phyloP scores from a whole-genome alignment of 2,888 invertebrate genomes.

The Noctua pronuba region DNA sequence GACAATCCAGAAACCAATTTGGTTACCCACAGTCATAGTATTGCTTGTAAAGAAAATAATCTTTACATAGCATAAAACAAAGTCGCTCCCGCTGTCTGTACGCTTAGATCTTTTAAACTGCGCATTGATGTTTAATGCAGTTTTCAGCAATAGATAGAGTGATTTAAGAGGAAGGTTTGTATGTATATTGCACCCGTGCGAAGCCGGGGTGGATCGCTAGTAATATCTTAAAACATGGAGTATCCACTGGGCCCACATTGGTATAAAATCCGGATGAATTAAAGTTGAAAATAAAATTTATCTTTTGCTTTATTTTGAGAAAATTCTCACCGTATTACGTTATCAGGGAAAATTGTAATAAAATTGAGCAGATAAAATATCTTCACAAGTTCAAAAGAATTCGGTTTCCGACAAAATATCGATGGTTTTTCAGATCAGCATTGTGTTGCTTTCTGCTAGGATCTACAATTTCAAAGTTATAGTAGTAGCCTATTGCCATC shows the following conservation, averaged over 20 bases:
- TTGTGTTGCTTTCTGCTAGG: neutral
- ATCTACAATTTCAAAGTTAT: neutral
- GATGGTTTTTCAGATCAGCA: neutral
- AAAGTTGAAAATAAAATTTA: neutral
- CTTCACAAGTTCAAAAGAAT: neutral
- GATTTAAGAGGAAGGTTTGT: too few species aligned
- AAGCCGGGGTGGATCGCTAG: too few species aligned
- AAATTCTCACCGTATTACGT: neutral
- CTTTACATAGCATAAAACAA: too few species aligned
- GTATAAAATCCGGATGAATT: neutral
- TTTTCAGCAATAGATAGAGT: too few species aligned
- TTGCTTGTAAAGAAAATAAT: neutral
- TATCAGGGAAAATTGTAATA: conserved; percentile 10
- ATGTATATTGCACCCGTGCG: too few species aligned
- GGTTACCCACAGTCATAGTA: neutral
- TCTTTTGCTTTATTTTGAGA: neutral
- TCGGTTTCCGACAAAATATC: neutral
- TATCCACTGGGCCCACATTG: neutral
- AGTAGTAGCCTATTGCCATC: neutral
- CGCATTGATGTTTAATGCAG: too few species aligned
- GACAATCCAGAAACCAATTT: conserved; percentile 30
- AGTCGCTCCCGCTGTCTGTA: too few species aligned
- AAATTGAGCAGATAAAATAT: conserved; percentile 1
- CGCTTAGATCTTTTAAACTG: too few species aligned
- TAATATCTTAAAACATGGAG: neutral